Percentiles rank a stretch among this genome's conserved stretches.
phyloP scores from a whole-genome alignment of 2,797 vertebrate species.

The Ptychadena robeensis region DNA sequence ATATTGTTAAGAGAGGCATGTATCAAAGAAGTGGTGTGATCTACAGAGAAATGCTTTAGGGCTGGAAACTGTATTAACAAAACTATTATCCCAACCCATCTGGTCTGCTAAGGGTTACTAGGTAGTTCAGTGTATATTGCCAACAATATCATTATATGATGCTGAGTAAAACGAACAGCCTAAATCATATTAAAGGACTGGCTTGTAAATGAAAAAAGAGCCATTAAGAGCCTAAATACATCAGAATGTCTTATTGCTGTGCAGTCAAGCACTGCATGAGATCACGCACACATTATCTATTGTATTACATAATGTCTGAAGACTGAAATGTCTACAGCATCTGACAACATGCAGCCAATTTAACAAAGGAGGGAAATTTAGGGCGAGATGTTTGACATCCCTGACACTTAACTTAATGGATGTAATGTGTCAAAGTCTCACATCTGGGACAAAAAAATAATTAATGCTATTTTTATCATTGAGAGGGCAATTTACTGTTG shows the following conservation, averaged over 20 bases:
- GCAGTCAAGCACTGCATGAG: constrained; percentile 29
- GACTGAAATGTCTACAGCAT: constrained; percentile 27
- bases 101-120: constrained; percentile 35
- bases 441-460: constrained; percentile 1
- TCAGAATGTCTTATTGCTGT: constrained; percentile 49
- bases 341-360: constrained; percentile 40
- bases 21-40: constrained; percentile 17
- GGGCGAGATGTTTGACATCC: constrained; percentile 9
- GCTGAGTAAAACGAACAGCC: constrained; percentile 45
- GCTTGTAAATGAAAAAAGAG: constrained; percentile 52
- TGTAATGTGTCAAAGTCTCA: constrained; percentile 8
- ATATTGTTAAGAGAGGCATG: constrained; percentile 38
- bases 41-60: constrained; percentile 16
- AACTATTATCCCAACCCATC: neutral
- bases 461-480: neutral
- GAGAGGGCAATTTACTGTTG: neutral
- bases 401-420: neutral
- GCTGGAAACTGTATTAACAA: constrained; percentile 7
- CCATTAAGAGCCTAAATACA: constrained; percentile 52
- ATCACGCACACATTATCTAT: constrained; percentile 53
- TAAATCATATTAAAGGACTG: constrained; percentile 52
- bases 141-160: constrained; percentile 42
- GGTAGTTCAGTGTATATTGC: constrained; percentile 35
- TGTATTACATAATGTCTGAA: constrained; percentile 60
- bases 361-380: constrained; percentile 8